phyloP scores from a whole-genome alignment of 2,797 vertebrate genomes.

The Rhinophrynus dorsalis region DNA sequence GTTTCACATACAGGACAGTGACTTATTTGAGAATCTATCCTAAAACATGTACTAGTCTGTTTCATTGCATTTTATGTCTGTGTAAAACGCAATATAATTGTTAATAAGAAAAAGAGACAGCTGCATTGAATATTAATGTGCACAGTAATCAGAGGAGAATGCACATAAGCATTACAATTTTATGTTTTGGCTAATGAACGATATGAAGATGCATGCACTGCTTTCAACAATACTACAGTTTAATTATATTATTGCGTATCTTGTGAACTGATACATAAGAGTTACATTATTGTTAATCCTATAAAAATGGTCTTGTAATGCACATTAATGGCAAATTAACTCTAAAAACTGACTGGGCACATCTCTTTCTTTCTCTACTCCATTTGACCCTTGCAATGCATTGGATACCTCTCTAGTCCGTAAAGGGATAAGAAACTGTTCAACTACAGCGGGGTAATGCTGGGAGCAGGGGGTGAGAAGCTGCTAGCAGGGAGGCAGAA shows the following conservation, averaged over 20 bases:
- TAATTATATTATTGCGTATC: slow-evolving; percentile 15
- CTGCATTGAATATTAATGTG: not conserved
- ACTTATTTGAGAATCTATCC: not conserved
- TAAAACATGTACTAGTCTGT: not conserved
- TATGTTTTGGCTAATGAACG: not conserved
- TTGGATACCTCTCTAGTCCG: too few species aligned
- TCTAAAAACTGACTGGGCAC: not conserved
- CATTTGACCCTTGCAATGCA: too few species aligned
- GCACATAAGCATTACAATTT: not conserved
- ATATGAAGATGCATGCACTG: not conserved
- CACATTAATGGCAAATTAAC: not conserved
- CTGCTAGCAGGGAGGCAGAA: too few species aligned
- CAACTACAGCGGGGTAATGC: too few species aligned
- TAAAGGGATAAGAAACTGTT: too few species aligned
- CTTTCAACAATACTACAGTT: slow-evolving; percentile 12
- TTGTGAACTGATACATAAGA: slow-evolving; percentile 23
- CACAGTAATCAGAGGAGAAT: not conserved
- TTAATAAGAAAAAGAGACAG: slow-evolving; percentile 4
- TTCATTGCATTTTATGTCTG: not conserved
- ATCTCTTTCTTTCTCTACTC: too few species aligned
- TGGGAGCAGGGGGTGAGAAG: too few species aligned
- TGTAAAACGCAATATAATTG: slow-evolving; percentile 11
- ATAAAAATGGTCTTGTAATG: not conserved
- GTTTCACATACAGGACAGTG: too few species aligned
- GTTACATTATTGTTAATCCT: slow-evolving; percentile 12